phyloP scores from a whole-genome alignment of 2,113 vertebrate species.

The Ctenodactylus gundi region DNA sequence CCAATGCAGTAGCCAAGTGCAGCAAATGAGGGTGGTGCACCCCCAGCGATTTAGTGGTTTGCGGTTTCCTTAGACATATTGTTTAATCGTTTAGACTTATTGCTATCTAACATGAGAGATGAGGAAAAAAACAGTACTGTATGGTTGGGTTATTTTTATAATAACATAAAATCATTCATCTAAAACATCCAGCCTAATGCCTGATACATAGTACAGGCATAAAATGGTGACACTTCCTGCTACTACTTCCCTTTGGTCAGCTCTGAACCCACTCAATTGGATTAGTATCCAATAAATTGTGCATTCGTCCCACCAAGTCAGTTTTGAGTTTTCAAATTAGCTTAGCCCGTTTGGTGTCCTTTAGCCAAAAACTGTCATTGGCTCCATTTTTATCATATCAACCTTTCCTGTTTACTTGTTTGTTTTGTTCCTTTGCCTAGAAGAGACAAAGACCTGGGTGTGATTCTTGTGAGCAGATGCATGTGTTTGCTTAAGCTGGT shows the following conservation, averaged over 20 bases:
- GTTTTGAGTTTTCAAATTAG: conserved; percentile 62
- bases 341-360: conserved; percentile 59
- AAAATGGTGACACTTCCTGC: background rate
- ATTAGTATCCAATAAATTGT: conserved; percentile 37
- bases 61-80: background rate
- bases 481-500: conserved; percentile 66
- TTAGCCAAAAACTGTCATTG: conserved; percentile 59
- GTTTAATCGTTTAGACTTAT: background rate
- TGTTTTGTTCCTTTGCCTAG: conserved; percentile 74
- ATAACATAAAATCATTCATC: background rate
- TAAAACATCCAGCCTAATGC: background rate
- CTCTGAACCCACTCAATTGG: conserved; percentile 21
- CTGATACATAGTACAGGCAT: background rate
- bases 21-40: background rate
- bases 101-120: background rate
- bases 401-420: conserved; percentile 80
- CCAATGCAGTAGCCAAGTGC: background rate
- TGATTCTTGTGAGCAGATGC: conserved; percentile 75
- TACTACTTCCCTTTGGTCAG: conserved; percentile 46
- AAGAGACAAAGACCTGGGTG: conserved; percentile 74
- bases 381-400: conserved; percentile 75
- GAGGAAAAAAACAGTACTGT: background rate
- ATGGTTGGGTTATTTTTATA: background rate
- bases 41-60: background rate
- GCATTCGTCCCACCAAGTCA: conserved; percentile 16